A percentile compares a stretch with the other conserved stretches of the same genome.
phyloP scores from a whole-genome alignment of 2,113 vertebrate species.

The Ictalurus furcatus region DNA sequence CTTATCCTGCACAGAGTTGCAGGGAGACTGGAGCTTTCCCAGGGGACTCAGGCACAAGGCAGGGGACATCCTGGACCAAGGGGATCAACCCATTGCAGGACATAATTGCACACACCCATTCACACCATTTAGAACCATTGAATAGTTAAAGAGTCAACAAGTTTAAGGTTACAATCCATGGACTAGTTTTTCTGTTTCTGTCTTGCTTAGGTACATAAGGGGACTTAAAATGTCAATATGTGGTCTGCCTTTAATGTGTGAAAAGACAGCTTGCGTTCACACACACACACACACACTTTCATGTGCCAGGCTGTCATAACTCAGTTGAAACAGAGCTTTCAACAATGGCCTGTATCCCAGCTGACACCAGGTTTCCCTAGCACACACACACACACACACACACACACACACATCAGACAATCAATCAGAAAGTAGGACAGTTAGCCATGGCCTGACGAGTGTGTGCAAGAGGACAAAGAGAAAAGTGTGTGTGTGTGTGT shows the following conservation, averaged over 20 bases:
- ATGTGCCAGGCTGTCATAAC: neutral
- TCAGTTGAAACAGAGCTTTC: neutral
- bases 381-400: slow-evolving; percentile 2
- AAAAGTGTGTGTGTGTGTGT: slow-evolving; percentile 32
- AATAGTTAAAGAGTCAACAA: neutral
- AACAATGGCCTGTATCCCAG: neutral
- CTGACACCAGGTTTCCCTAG: neutral
- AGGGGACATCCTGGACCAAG: no score
- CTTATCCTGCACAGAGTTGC: no score
- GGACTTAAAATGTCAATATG: neutral
- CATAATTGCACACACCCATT: no score
- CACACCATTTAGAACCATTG: neutral
- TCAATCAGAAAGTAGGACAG: slow-evolving; percentile 62
- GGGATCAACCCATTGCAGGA: no score
- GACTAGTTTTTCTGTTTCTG: neutral
- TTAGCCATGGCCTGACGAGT: slow-evolving; percentile 48
- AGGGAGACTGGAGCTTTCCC: no score
- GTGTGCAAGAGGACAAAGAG: neutral
- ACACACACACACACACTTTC: neutral
- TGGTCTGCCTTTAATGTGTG: neutral
- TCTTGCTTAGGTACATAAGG: neutral
- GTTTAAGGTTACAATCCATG: no score
- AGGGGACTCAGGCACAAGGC: no score
- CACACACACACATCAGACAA: slow-evolving; percentile 39
- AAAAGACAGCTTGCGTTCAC: neutral